Conservation (phyloP, 1,140 invertebrate species). For the Hyposmocoma kahamanoa region DNA sequence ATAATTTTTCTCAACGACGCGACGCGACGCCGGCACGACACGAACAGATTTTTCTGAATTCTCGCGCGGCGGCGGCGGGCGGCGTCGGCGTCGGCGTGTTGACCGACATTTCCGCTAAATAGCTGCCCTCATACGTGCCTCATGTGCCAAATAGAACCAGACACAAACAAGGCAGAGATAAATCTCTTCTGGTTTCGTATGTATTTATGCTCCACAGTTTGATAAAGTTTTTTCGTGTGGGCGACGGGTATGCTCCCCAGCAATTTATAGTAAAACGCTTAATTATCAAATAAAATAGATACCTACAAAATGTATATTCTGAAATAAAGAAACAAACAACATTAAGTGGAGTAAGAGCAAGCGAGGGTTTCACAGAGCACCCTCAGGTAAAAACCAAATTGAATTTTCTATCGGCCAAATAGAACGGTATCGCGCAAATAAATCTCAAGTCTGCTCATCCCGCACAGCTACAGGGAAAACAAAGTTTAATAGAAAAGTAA, state of each 20-base stretch:
- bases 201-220: no score
- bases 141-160: no score
- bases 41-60: not conserved
- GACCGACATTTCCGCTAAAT: not conserved
- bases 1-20: slow-evolving; percentile 3
- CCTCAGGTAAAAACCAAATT: slow-evolving; percentile 65
- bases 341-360: slow-evolving; percentile 40
- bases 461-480: slow-evolving; percentile 47
- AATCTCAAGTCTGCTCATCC: slow-evolving; percentile 52
- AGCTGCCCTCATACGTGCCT: no score
- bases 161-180: no score
- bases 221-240: no score
- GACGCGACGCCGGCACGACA: slow-evolving; percentile 5
- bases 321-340: slow-evolving; percentile 30
- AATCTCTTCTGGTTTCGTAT: no score
- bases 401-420: slow-evolving; percentile 57
- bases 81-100: not conserved
- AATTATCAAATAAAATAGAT: no score
- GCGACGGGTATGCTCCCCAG: no score
- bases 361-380: slow-evolving; percentile 35
- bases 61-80: no score
- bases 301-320: no score
- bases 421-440: slow-evolving; percentile 63
- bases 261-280: no score
- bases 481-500: slow-evolving; percentile 68